Evolutionary conservation across 2,797 vertebrate genomes (phyloP).

Genomic region (Urosaurus nigricauda): DNA sequence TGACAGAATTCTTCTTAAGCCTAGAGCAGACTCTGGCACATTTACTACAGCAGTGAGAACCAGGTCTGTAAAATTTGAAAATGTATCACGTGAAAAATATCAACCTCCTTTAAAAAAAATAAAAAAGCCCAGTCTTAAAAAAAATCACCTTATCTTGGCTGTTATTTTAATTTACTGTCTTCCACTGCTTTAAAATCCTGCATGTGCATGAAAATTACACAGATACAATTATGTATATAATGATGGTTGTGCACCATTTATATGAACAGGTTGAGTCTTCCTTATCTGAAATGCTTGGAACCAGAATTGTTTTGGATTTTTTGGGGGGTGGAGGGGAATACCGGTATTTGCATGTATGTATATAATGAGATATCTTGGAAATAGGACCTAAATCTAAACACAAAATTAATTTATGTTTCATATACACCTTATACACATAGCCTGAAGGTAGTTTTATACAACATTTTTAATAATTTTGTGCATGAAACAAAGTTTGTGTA

Average conservation of each 20-base stretch:
- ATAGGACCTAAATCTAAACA: too few relatives aligned
- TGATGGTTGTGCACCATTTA: neutral
- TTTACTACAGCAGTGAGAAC: constrained; percentile 15
- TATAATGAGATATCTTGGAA: too few relatives aligned
- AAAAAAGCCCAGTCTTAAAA: neutral
- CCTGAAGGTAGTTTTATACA: too few relatives aligned
- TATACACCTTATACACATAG: too few relatives aligned
- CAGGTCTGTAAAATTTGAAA: neutral
- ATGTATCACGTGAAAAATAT: neutral
- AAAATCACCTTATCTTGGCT: constrained; percentile 6
- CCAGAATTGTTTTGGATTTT: too few relatives aligned
- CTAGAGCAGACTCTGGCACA: neutral
- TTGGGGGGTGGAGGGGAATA: too few relatives aligned
- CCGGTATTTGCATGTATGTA: too few relatives aligned
- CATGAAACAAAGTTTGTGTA: too few relatives aligned
- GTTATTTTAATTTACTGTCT: constrained; percentile 5
- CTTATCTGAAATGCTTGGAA: too few relatives aligned
- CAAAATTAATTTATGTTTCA: too few relatives aligned
- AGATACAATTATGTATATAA: neutral
- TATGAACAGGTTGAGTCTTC: neutral
- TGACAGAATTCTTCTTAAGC: neutral
- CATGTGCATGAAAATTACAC: neutral
- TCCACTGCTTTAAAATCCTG: constrained; percentile 19
- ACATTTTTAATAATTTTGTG: too few relatives aligned
- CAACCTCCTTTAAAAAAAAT: too few relatives aligned